A percentile compares a stretch with the other conserved stretches of the same genome.
phyloP scores from a whole-genome alignment of 2,888 invertebrate genomes.

The Rotaria macrura region DNA sequence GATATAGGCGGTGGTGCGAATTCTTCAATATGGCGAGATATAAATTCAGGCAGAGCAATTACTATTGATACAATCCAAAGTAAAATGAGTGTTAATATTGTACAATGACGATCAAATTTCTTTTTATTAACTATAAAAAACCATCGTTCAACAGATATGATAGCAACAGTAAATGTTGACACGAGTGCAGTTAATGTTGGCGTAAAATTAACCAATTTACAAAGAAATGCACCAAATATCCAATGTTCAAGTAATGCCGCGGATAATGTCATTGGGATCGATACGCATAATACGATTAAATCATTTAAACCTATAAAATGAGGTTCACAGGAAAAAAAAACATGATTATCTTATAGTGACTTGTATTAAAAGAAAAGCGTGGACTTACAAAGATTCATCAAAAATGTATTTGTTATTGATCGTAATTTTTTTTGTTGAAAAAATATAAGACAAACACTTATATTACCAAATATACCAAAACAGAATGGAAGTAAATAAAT shows the following conservation, averaged over 20 bases:
- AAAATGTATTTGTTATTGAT: conserved; percentile 17
- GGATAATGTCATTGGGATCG: conserved; percentile 10
- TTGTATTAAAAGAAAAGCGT: background rate
- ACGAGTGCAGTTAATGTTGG: background rate
- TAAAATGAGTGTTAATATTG: background rate
- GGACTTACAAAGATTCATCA: conserved; percentile 11
- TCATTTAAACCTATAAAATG: background rate
- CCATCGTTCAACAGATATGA: background rate
- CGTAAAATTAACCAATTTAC: background rate
- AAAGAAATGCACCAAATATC: conserved; percentile 3
- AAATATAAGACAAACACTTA: conserved; percentile 18
- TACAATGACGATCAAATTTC: background rate
- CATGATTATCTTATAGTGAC: background rate
- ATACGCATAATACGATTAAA: conserved; percentile 19
- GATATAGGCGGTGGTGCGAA: background rate
- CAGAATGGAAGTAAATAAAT: conserved; percentile 13
- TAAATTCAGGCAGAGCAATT: background rate
- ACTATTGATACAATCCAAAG: background rate
- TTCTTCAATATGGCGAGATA: background rate
- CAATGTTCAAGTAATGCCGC: background rate
- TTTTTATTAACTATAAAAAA: conserved; percentile 3
- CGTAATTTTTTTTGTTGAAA: conserved; percentile 17
- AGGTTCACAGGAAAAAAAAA: background rate
- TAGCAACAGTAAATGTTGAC: conserved; percentile 19
- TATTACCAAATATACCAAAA: conserved; percentile 16